Evolutionary conservation across 2,113 vertebrate species (phyloP).

Genomic region (Girardinichthys multiradiatus): DNA sequence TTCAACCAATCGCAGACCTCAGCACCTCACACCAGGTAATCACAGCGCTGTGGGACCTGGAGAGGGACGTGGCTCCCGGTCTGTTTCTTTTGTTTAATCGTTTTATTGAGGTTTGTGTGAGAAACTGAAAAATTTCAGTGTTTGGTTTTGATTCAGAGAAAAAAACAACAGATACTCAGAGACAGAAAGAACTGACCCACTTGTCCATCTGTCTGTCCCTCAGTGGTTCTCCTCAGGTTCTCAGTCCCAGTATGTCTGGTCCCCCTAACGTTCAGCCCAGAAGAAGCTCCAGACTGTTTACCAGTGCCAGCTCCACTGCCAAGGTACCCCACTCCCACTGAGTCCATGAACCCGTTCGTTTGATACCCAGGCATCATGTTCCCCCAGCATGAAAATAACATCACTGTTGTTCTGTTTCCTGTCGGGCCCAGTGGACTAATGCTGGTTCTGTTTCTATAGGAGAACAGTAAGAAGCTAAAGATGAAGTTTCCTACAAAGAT

Average conservation of each 20-base stretch:
- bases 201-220: slow-evolving; percentile 29
- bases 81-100: too few relatives aligned
- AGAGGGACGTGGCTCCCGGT: too few relatives aligned
- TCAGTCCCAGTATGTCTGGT: slow-evolving; percentile 96
- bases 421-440: not conserved
- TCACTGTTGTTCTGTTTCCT: not conserved
- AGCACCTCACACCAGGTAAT: slow-evolving; percentile 96
- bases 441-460: slow-evolving; percentile 75
- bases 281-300: slow-evolving; percentile 94
- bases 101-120: not conserved
- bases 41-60: slow-evolving; percentile 26
- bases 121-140: too few relatives aligned
- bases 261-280: slow-evolving; percentile 96
- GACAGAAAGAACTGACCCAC: too few relatives aligned
- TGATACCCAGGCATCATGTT: too few relatives aligned
- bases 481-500: slow-evolving; percentile 99
- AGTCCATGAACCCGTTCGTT: not conserved
- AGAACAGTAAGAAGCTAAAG: slow-evolving; percentile 99
- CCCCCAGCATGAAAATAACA: too few relatives aligned
- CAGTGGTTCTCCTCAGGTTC: slow-evolving; percentile 96
- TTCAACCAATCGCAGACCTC: slow-evolving; percentile 96
- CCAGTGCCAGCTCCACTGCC: slow-evolving; percentile 96
- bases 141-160: too few relatives aligned
- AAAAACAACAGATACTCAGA: too few relatives aligned
- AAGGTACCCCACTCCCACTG: slow-evolving; percentile 79